Conservation (phyloP, 2,797 vertebrate species). For the Eidolon dupreanum region DNA sequence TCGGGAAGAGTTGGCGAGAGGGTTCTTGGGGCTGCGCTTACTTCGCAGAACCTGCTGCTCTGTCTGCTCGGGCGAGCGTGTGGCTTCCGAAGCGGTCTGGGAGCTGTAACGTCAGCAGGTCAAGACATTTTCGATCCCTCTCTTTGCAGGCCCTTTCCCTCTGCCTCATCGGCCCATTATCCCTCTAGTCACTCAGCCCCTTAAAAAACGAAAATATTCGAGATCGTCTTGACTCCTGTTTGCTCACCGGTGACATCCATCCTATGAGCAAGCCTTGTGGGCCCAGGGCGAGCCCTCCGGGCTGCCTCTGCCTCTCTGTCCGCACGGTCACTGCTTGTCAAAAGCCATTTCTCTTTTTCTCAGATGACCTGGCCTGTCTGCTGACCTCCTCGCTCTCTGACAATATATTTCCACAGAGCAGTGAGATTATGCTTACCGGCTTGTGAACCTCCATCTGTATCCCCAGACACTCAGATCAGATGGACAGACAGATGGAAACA, state of each 20-base stretch:
- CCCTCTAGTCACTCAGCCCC: background rate
- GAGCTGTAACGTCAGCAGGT: background rate
- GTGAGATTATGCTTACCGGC: background rate
- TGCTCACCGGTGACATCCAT: background rate
- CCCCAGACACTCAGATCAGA: background rate
- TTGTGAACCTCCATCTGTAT: background rate
- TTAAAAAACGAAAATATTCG: background rate
- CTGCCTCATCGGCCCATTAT: background rate
- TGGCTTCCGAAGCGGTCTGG: background rate
- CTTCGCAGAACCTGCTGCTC: background rate
- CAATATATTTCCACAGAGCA: background rate
- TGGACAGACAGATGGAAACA: background rate
- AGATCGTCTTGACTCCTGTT: background rate
- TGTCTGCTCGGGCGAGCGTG: background rate
- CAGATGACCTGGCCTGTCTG: background rate
- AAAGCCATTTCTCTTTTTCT: background rate
- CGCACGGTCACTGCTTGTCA: accelerated
- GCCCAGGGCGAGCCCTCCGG: background rate
- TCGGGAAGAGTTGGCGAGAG: background rate
- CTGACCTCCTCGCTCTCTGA: background rate
- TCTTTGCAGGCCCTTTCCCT: background rate
- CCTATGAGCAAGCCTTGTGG: background rate
- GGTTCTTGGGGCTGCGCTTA: background rate
- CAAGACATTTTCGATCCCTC: background rate
- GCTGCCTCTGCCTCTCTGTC: background rate